A percentile compares a stretch with the other conserved stretches of the same genome.
These are phyloP conservation scores for Empis stercorea DNA, from an alignment of 2,888 invertebrate genomes.

Conservation along the genomic window DNA sequence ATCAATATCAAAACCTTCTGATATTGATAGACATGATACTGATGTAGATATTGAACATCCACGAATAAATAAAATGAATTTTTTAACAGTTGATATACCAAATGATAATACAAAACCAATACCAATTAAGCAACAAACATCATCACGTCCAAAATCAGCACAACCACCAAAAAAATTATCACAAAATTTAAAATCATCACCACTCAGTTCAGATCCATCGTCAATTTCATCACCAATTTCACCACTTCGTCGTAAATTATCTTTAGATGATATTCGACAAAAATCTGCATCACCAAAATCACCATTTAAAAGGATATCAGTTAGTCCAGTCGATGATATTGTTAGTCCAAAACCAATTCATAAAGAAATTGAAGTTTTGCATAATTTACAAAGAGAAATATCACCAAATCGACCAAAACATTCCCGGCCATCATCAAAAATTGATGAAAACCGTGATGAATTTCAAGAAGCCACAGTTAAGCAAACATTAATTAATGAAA, in stretches of 20 bases:
- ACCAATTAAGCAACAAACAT: background rate
- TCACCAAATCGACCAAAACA: constrained; percentile 39
- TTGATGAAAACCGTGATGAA: constrained; percentile 8
- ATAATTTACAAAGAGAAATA: constrained; percentile 55
- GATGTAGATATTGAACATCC: background rate
- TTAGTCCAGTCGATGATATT: constrained; percentile 39
- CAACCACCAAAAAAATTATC: constrained; percentile 4
- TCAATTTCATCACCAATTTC: background rate
- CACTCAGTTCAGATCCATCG: background rate
- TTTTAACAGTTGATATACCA: constrained; percentile 29
- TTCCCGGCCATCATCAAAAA: constrained; percentile 8
- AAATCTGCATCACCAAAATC: constrained; percentile 21
- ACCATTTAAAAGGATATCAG: constrained; percentile 22
- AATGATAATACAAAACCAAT: constrained; percentile 34
- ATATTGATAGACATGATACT: background rate
- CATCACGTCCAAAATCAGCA: constrained; percentile 3
- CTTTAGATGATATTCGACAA: constrained; percentile 8
- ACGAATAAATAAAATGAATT: constrained; percentile 16
- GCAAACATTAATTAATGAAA: constrained; percentile 10
- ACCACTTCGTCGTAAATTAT: constrained; percentile 13
- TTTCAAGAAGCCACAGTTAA: constrained; percentile 15
- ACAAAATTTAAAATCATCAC: constrained; percentile 8
- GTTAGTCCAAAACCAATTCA: constrained; percentile 39
- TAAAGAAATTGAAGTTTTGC: constrained; percentile 52
- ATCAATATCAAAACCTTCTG: too few relatives aligned